Evolutionary conservation across 2,797 vertebrate genomes (phyloP).

Genomic region (Stomatorhinus walkeri): DNA sequence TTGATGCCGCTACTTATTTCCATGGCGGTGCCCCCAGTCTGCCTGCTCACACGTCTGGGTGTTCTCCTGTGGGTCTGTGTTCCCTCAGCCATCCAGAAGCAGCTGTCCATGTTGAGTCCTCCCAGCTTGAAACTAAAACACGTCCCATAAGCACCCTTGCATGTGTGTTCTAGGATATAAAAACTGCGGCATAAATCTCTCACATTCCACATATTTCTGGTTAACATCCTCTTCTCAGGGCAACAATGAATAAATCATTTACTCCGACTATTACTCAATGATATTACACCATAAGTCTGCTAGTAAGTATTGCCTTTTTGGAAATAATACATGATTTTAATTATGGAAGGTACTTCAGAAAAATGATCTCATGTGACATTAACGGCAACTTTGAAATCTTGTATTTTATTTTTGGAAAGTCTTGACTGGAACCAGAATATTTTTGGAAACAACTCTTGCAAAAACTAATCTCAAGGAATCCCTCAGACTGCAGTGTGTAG

Average conservation of each 20-base stretch:
- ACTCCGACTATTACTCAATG: neutral
- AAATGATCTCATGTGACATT: conserved; percentile 40
- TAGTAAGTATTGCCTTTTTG: neutral
- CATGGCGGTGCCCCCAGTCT: neutral
- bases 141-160: too few species aligned
- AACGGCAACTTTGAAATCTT: conserved; percentile 44
- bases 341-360: conserved; percentile 34
- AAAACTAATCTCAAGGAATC: conserved; percentile 53
- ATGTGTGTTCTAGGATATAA: neutral
- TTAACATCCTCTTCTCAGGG: neutral
- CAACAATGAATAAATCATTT: neutral
- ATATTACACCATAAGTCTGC: neutral
- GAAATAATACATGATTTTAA: conserved; percentile 19
- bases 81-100: neutral
- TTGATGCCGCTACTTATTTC: neutral
- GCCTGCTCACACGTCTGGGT: neutral
- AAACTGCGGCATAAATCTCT: conserved; percentile 4
- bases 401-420: conserved; percentile 50
- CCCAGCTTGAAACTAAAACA: neutral
- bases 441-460: conserved; percentile 32
- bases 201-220: conserved; percentile 2
- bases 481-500: conserved; percentile 39
- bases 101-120: neutral
- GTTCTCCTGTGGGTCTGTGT: neutral
- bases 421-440: conserved; percentile 51